phyloP scores from a whole-genome alignment of 2,797 vertebrate species.

The Enteromius treurensis region DNA sequence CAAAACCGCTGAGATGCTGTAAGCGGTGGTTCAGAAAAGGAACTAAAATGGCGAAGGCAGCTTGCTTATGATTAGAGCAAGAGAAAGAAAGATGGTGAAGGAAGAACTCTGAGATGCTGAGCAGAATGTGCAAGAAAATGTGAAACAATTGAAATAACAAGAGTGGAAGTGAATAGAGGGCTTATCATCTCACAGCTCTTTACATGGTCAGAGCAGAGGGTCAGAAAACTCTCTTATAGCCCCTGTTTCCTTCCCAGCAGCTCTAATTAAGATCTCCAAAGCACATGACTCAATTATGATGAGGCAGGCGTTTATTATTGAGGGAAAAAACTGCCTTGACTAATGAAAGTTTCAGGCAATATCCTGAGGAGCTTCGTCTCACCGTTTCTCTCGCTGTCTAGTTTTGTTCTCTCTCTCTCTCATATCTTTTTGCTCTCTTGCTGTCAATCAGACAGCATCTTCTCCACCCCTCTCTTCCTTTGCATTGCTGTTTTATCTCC shows the following conservation, averaged over 20 bases:
- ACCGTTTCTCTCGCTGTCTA: conserved; percentile 38
- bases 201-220: conserved; percentile 51
- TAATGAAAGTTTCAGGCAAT: conserved; percentile 62
- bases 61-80: conserved; percentile 24
- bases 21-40: not conserved
- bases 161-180: conserved; percentile 47
- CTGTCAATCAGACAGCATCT: conserved; percentile 45
- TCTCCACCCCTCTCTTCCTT: conserved; percentile 15
- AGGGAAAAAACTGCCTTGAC: conserved; percentile 11
- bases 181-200: conserved; percentile 19
- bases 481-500: conserved; percentile 45
- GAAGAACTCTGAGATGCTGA: not conserved
- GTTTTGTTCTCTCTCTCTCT: conserved; percentile 28
- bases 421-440: conserved; percentile 30
- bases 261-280: conserved; percentile 68
- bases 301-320: conserved; percentile 32
- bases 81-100: not conserved
- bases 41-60: not conserved
- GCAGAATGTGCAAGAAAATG: conserved; percentile 49
- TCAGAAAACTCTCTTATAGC: conserved; percentile 57
- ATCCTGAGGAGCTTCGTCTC: conserved; percentile 48
- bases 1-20: not conserved
- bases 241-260: conserved; percentile 57
- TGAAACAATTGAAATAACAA: conserved; percentile 53
- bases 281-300: conserved; percentile 54